Evolutionary conservation across 2,888 invertebrate genomes (phyloP).

Genomic region (Asteroscopus sphinx): DNA sequence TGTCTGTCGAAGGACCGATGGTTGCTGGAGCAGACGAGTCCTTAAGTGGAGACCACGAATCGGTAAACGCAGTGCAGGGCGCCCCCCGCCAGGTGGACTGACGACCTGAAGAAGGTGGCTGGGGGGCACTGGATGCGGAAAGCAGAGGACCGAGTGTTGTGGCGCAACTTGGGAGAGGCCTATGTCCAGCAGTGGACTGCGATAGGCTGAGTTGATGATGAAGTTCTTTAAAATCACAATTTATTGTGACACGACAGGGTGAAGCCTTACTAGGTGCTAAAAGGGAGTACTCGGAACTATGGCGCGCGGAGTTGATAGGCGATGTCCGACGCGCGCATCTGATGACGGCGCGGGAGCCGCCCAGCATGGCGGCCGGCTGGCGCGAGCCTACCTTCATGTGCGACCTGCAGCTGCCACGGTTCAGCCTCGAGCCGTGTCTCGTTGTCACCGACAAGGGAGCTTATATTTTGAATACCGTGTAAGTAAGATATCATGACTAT

Average conservation of each 20-base stretch:
- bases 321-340: constrained; percentile 76
- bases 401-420: constrained; percentile 82
- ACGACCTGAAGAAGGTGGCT: too few relatives aligned
- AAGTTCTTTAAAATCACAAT: too few relatives aligned
- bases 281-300: constrained; percentile 78
- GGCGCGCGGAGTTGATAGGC: constrained; percentile 82
- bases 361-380: constrained; percentile 71
- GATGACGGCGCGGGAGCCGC: constrained; percentile 76
- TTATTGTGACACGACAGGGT: constrained; percentile 66
- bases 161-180: too few relatives aligned
- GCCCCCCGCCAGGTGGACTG: too few relatives aligned
- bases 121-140: too few relatives aligned
- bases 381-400: constrained; percentile 83
- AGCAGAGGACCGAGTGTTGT: too few relatives aligned
- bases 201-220: too few relatives aligned
- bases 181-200: too few relatives aligned
- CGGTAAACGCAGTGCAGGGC: too few relatives aligned
- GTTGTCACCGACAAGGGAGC: constrained; percentile 88
- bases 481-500: constrained; percentile 71
- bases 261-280: constrained; percentile 76
- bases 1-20: too few relatives aligned
- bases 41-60: too few relatives aligned
- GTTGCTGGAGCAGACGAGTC: too few relatives aligned
- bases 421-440: constrained; percentile 85
- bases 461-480: constrained; percentile 88